Evolutionary conservation across 2,888 invertebrate genomes (phyloP), one percentile per base, ranked within the genome.

Genomic region (Barypeithes pellucidus): DNA sequence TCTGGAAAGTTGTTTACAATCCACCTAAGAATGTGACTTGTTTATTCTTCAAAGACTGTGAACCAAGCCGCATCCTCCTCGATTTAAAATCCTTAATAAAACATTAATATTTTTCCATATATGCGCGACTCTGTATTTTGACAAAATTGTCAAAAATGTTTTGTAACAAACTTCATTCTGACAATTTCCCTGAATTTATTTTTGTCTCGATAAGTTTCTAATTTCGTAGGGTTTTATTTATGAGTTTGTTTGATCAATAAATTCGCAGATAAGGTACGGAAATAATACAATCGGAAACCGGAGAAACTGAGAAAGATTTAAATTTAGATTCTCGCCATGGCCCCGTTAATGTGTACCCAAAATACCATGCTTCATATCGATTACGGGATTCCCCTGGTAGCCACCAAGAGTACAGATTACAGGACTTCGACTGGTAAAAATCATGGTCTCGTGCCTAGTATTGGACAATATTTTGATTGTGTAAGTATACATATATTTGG

Each of bases 381-480:
- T 77, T 84, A 85, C 78, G 82, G 83, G 3, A 80, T 80, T 70
- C 85, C 85, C 4, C 75, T 85, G 7, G 72, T 82, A 36, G 82
- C 82, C 18, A 80, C 78, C 63, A 84, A 83, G 75, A 79, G 81
- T 52, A 80, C 83, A 9, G 85, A 86, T 80, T 85, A 82, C 67
- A 77, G 85, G 45, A 84, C 85, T 18, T 80, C 81, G 11, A 82
- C 82, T 20, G 77, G 79, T 18, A 79, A 75, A 22, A 81, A 81
- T 75, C 84, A 84, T 71, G 73, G 77, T 54, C 79, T 79, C 71
- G 81, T 82, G 39, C 83, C 84, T 16, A 77, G 79, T 14, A 73
- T 81, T 59, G 80, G 83, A 3, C 83, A 84, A 77, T 80, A 84
- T 74, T 85, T 82, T 72, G 84, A 85, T 71, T 81, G 81, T 68